phyloP scores from a whole-genome alignment of 2,113 vertebrate species.

The Nothocercus nigrocapillus region DNA sequence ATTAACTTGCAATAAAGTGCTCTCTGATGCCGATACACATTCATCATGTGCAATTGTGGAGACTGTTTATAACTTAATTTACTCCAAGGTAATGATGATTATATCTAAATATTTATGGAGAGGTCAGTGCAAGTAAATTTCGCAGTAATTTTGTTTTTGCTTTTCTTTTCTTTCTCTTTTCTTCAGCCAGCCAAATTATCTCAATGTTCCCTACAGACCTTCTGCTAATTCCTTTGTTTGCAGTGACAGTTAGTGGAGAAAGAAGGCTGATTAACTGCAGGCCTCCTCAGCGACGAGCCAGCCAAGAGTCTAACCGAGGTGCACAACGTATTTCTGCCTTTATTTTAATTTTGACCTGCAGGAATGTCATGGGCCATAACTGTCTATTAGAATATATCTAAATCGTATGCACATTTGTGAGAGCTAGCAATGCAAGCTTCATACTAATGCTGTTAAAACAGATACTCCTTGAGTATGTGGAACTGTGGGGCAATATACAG shows the following conservation, averaged over 20 bases:
- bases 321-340: background rate
- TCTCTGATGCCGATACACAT: conserved; percentile 53
- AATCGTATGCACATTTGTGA: background rate
- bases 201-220: conserved; percentile 69
- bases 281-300: background rate
- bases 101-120: conserved; percentile 78
- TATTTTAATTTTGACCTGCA: conserved; percentile 56
- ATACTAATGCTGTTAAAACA: background rate
- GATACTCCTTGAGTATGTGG: background rate
- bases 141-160: conserved; percentile 61
- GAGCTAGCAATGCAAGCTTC: background rate
- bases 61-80: conserved; percentile 76
- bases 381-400: conserved; percentile 37
- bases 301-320: conserved; percentile 47
- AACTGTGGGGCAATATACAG: background rate
- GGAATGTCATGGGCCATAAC: conserved; percentile 49
- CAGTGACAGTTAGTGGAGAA: conserved; percentile 67
- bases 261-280: conserved; percentile 73
- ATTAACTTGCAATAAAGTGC: conserved; percentile 72
- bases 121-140: conserved; percentile 72
- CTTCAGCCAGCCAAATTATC: conserved; percentile 71
- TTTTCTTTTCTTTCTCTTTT: conserved; percentile 65
- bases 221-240: conserved; percentile 76
- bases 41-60: conserved; percentile 68
- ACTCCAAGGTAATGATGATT: conserved; percentile 72